Evolutionary conservation across 2,888 invertebrate genomes (phyloP).

Genomic region (Nebria salina): DNA sequence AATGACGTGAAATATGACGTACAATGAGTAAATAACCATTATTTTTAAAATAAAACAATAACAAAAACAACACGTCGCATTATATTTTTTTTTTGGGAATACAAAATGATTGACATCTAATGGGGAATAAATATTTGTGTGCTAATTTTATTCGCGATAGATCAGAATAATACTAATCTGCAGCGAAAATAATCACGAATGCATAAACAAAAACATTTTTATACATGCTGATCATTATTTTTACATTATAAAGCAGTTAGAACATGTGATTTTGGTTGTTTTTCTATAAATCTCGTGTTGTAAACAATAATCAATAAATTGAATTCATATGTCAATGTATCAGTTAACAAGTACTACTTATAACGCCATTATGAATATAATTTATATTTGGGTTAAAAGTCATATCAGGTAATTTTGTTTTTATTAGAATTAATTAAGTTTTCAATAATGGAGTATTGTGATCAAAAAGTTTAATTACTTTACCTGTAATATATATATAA

Average conservation of each 20-base stretch:
- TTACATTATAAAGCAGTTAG: background rate
- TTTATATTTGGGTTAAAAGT: background rate
- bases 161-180: background rate
- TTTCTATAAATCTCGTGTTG: background rate
- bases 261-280: background rate
- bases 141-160: background rate
- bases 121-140: background rate
- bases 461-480: too few species aligned
- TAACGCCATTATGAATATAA: background rate
- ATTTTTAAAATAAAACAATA: background rate
- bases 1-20: background rate
- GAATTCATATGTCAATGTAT: background rate
- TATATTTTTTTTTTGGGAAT: background rate
- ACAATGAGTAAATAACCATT: background rate
- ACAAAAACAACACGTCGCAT: background rate
- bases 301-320: background rate
- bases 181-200: background rate
- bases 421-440: too few species aligned
- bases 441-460: too few species aligned
- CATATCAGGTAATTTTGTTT: too few species aligned
- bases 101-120: background rate
- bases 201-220: background rate
- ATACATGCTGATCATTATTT: background rate
- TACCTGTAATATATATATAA: background rate
- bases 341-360: background rate